Evolutionary conservation across 2,888 invertebrate species (phyloP).

Genomic region (Calliopum simillimum): DNA sequence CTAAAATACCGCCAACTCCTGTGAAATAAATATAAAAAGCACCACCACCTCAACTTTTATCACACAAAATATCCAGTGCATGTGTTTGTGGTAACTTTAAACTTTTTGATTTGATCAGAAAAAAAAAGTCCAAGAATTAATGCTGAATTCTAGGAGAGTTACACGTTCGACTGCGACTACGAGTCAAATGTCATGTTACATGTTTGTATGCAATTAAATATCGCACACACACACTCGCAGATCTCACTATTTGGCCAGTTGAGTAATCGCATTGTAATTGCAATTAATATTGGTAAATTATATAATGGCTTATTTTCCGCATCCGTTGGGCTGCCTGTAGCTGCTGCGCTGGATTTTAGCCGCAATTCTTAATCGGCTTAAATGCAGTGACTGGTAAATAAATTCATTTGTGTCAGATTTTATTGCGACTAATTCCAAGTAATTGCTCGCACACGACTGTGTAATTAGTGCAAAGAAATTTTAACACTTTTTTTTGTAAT

Average conservation of each 20-base stretch:
- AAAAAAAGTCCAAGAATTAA: too few species aligned
- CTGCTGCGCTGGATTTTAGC: background rate
- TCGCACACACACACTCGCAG: background rate
- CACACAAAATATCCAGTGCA: too few species aligned
- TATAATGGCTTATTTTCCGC: constrained; percentile 31
- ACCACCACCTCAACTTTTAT: too few species aligned
- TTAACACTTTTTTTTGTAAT: background rate
- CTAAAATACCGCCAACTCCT: constrained; percentile 35
- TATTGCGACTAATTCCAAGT: constrained; percentile 22
- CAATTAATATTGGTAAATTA: constrained; percentile 56
- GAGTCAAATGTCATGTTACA: too few species aligned
- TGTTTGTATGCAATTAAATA: too few species aligned
- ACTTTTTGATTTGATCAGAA: too few species aligned
- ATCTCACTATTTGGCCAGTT: too few species aligned
- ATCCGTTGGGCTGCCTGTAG: constrained; percentile 17
- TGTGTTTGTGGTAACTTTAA: too few species aligned
- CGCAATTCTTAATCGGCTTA: constrained; percentile 26
- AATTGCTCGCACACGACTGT: constrained; percentile 19
- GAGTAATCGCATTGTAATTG: constrained; percentile 63
- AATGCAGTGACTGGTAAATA: constrained; percentile 12
- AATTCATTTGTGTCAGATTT: constrained; percentile 34
- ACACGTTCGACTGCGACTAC: too few species aligned
- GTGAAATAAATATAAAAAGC: too few species aligned
- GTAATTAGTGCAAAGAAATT: constrained; percentile 32
- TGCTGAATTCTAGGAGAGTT: too few species aligned